phyloP scores from a whole-genome alignment of 2,113 vertebrate genomes.

The Murina feae region DNA sequence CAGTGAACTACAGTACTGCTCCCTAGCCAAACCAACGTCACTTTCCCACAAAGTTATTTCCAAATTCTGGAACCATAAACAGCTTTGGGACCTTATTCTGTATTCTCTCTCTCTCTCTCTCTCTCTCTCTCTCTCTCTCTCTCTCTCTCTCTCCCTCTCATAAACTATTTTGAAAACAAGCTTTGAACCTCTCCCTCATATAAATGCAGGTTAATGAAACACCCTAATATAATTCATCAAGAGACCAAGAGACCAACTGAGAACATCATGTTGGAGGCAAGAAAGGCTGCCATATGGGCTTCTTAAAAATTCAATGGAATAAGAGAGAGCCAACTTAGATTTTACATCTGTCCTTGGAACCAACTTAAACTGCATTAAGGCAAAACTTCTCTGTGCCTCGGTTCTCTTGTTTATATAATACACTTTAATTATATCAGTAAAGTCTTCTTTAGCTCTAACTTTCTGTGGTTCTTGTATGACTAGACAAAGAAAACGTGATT shows the following conservation, averaged over 20 bases:
- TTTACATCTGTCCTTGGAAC: not conserved
- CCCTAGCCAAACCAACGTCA: not conserved
- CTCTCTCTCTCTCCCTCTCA: not conserved
- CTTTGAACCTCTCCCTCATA: not conserved
- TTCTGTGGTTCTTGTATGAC: not conserved
- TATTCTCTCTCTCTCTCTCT: not conserved
- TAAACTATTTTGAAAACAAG: not conserved
- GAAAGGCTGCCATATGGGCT: not conserved
- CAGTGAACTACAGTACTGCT: fast-evolving
- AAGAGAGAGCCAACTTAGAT: not conserved
- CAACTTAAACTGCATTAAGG: not conserved
- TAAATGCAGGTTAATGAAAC: not conserved
- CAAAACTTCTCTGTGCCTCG: not conserved
- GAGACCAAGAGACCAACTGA: not conserved
- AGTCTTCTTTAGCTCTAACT: not conserved
- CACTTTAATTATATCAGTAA: not conserved
- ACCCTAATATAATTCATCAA: not conserved
- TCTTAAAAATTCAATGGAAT: not conserved
- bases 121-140: not conserved
- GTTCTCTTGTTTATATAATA: not conserved
- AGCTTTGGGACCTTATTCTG: not conserved
- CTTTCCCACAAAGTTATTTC: not conserved
- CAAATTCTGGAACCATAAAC: not conserved
- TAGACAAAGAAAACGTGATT: not conserved
- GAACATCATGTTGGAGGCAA: not conserved